Evolutionary conservation across 2,888 invertebrate genomes (phyloP).

Genomic region (Zygogramma bicolorata): DNA sequence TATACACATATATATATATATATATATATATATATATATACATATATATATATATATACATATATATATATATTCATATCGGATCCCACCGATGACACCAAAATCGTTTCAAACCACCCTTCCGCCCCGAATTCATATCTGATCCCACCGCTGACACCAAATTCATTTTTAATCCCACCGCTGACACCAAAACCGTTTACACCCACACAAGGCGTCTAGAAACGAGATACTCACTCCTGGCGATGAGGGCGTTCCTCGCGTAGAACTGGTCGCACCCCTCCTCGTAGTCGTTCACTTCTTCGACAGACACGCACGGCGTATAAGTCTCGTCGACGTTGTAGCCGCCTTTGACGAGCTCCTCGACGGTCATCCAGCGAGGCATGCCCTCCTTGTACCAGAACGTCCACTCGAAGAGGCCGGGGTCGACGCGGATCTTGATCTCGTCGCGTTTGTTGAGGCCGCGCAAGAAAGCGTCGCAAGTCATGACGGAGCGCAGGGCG

Average conservation of each 20-base stretch:
- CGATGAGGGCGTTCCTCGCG: conserved; percentile 72
- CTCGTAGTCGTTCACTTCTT: conserved; percentile 69
- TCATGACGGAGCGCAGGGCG: conserved; percentile 92
- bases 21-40: too few species aligned
- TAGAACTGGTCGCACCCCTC: conserved; percentile 80
- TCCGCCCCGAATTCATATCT: too few species aligned
- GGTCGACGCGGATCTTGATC: conserved; percentile 83
- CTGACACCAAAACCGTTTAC: too few species aligned
- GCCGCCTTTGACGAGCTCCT: conserved; percentile 79
- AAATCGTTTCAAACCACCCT: too few species aligned
- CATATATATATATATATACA: too few species aligned
- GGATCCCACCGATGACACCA: too few species aligned
- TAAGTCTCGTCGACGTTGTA: conserved; percentile 82
- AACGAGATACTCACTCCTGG: conserved; percentile 63
- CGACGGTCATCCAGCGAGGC: conserved; percentile 82
- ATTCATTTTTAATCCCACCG: background rate
- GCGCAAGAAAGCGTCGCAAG: conserved; percentile 75
- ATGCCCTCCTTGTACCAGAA: conserved; percentile 87
- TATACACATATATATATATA: too few species aligned
- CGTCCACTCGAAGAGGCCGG: conserved; percentile 94
- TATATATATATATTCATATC: too few species aligned
- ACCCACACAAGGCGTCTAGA: background rate
- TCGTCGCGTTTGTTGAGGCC: conserved; percentile 66
- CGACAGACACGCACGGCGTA: conserved; percentile 71
- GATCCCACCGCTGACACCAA: background rate